Evolutionary conservation across 2,797 vertebrate genomes (phyloP), one percentile per base, ranked within the genome.

Genomic region (Tragopan temminckii): DNA sequence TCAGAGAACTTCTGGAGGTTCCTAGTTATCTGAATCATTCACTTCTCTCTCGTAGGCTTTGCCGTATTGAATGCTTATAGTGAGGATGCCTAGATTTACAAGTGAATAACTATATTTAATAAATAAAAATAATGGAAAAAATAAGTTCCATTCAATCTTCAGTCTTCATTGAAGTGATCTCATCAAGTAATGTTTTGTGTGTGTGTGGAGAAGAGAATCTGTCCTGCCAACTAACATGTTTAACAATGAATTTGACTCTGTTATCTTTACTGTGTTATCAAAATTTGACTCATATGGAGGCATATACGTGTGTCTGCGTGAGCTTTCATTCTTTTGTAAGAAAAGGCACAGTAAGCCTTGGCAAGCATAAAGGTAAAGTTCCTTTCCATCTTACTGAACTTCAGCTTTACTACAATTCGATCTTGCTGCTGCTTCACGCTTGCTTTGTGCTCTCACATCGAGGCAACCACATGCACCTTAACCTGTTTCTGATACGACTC

Each of bases 391-490:
- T 23, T 1, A 0, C 45, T 76, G 74, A 81, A 27, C 71, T 46
- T 42, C 11, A 33, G 15, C 67, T 35, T n/a, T 59, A 5, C 53
- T 89, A 4, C 48, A 24, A 5, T 11, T n/a, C 57, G 2, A 21
- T 8, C 1, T 11, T 48, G 58, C 62, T 55, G 21, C 61, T 35
- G 21, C 70, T 80, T 62, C 13, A 4, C 7, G 21, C 59, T 72
- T 9, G 21, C 25, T 45, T 17, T 57, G 19, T 35, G 0, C 12
- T 21, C 7, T 3, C 9, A 7, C 20, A 4, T 14, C 9, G 7
- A 40, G 36, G 7, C 33, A 53, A 1, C 33, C 67, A 7, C 4
- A 0, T 4, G 67, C 10, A 2, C 48, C 45, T 59, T 33, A 23
- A 3, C 9, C 13, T 18, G 8, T n/a, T 9, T 38, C 16, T 18